Evolutionary conservation across 2,888 invertebrate genomes (phyloP), one percentile per base, ranked within the genome.

Genomic region (Drosophila anomelani): DNA sequence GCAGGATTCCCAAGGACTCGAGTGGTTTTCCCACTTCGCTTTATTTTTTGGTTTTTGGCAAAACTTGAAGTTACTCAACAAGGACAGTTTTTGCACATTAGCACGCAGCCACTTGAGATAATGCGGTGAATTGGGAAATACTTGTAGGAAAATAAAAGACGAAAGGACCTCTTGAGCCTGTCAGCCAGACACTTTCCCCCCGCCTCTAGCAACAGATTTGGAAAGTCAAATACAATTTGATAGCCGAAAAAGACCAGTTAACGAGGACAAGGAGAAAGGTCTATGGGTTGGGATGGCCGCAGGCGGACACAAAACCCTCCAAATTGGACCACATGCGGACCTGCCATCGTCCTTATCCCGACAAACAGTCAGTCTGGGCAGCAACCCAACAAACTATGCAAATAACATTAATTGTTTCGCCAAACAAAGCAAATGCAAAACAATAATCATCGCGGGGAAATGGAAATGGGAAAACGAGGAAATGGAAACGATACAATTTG

Each of bases 341-440:
- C 59, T 43, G 26, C 12, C 26, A 51, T 39, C 57, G 20, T 36
- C 55, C 44, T 61, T 34, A 44, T 41, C 51, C 49, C 39, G 23
- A 47, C 49, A 44, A 61, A 51, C 44, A 34, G 29, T 54, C 54
- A 17, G 59, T 29, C 2, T 8, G 29, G 51, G 36, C 62, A 63
- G 12, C 43, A 46, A 69, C 70, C 71, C 67, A 67, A 79, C 71
- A 73, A 71, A 72, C 88, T 84, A 88, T 85, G 85, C 85, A 86
- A 86, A 86, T 82, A 86, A 77, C 76, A 87, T 89, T 86, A 89
- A 86, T 86, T 86, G 89, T 86, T 89, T 86, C 74, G 77, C 71
- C 83, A 87, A 85, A 85, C 88, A 85, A 85, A 61, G 82, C 70
- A 43, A 54, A 66, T 55, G 75, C 62, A 55, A 71, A 80, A 82